Evolutionary conservation across 2,888 invertebrate genomes (phyloP), one percentile per base, ranked within the genome.

Genomic region (Calliopum simillimum): DNA sequence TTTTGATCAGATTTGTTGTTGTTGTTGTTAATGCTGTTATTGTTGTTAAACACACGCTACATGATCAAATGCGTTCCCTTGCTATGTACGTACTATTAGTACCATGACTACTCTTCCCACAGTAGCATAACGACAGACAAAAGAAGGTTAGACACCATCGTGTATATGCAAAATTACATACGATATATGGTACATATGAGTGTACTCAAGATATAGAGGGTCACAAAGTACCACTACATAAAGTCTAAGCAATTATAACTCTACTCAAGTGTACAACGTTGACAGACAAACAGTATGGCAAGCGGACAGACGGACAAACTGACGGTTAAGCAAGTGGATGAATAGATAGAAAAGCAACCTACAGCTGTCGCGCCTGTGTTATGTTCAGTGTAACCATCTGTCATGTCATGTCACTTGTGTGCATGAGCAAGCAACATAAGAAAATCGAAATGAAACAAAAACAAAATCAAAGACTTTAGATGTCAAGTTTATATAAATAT

Each of bases 251-350:
- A 19, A n/a, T 56, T 56, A 16, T n/a, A 58, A 58, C 56, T 58
- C 41, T 33, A 25, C 56, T 58, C 56, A 58, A 41, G 56, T 58
- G 56, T 58, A 58, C 25, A 23, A 33, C 33, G 33, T 33, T 33
- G 33, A 33, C 5, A 33, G 33, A 33, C 33, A 33, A 8, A 33
- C 33, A 33, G 33, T 33, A 33, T 33, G 33, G 33, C 33, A 33
- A 33, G 33, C 33, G 8, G 33, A 33, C 33, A 8, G 33, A 33
- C 33, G 33, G 8, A 33, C 33, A 33, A 33, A 33, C 33, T 5
- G 33, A 33, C 33, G 33, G 8, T 8, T 8, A 33, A 33, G 8
- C 33, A 33, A 33, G 33, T 33, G 33, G 33, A 33, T 33, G 33
- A 33, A 58, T 16, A 11, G 33, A 6, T 56, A 53, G 14, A 25